phyloP scores from a whole-genome alignment of 2,113 vertebrate genomes.

The Oceanodroma tethys region DNA sequence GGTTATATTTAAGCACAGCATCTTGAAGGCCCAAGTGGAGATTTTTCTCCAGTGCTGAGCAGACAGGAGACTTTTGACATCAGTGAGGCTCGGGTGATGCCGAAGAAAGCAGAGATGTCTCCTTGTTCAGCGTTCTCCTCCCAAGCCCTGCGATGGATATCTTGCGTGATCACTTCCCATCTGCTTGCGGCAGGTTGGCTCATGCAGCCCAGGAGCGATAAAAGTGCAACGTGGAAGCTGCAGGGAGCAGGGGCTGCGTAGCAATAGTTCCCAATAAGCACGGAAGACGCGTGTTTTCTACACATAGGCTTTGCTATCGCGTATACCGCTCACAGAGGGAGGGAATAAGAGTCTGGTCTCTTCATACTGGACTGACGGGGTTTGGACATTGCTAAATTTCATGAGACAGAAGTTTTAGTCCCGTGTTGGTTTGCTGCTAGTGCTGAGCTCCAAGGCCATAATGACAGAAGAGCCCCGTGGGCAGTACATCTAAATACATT shows the following conservation, averaged over 20 bases:
- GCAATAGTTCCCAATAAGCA: background rate
- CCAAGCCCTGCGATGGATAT: background rate
- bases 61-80: background rate
- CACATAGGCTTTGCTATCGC: fast-evolving
- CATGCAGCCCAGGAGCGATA: fast-evolving
- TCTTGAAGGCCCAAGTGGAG: background rate
- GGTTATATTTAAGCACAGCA: background rate
- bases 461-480: background rate
- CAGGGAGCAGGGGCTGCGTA: background rate
- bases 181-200: background rate
- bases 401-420: background rate
- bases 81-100: background rate
- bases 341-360: background rate
- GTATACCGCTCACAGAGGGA: background rate
- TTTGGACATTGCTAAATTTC: background rate
- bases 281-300: background rate
- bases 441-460: background rate
- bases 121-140: background rate
- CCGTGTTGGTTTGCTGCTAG: background rate
- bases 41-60: background rate
- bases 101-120: background rate
- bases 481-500: fast-evolving
- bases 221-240: background rate
- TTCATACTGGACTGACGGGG: fast-evolving
- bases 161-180: fast-evolving